Base-by-base conservation (phyloP, 2,888 invertebrate species). In the Drosophila pseudotalamancana region DNA sequence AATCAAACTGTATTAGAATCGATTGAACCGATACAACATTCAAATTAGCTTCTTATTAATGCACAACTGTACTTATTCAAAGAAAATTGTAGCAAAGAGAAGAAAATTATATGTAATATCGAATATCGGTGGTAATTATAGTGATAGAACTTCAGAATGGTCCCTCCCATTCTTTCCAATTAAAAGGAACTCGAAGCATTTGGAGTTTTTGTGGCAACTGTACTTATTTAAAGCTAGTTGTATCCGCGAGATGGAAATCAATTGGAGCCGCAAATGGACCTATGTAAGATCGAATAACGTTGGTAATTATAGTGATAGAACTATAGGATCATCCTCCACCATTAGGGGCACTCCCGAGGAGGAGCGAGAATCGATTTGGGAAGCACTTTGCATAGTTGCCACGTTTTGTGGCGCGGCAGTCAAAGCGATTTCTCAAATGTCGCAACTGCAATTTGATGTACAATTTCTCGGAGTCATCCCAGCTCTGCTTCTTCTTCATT, bases 381-480 rank as follows among this genome's bases (percentile, higher is more conserved):
- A 51, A 3, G 2, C 49, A 56, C 39, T 64, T 74, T 66, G 72
- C 71, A 66, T 71, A 51, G 18, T 14, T 45, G 39, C 35, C 39
- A 56, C 64, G 64, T 72, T 71, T 73, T 29, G 48, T 42, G 42
- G 14, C 31, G 23, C 35, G 35, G 37, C 55, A 73, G 69, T 73
- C 56, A 57, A 69, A 60, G 43, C 77, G 25, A 79, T 81, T 81
- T 77, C 67, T 85, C 74, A 84, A 70, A 76, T 63, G 69, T 72
- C 61, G 48, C 16, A 57, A 39, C 45, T 40, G 60, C 67, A 66
- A 77, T 73, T 84, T 72, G 63, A 70, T 77, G 56, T 73, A 66
- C 45, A 23, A 72, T 63, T 48, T 62, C 42, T 53, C 46, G 42
- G 18, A 21, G 19, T 55, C 53, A 29, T 53, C 40, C 18, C 27